Conservation (phyloP, 2,888 invertebrate species). For the Tethea ocularis region DNA sequence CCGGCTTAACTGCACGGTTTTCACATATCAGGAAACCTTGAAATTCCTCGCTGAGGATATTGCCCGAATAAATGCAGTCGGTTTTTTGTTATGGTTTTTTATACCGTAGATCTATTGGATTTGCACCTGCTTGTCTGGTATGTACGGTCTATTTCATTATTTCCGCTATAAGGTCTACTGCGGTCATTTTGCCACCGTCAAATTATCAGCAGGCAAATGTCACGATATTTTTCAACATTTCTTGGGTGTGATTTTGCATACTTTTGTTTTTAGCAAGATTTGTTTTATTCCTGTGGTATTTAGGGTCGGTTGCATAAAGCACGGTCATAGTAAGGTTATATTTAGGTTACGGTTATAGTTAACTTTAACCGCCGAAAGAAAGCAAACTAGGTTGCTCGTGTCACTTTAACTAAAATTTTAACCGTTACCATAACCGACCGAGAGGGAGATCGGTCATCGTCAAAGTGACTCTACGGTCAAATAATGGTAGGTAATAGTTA, state of each 20-base stretch:
- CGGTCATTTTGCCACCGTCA: not conserved
- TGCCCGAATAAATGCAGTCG: conserved; percentile 4
- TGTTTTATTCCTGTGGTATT: not conserved
- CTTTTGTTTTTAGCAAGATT: not conserved
- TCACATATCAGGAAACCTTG: not conserved
- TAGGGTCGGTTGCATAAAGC: no score
- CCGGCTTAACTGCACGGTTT: no score
- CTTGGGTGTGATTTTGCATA: not conserved
- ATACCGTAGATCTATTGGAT: not conserved
- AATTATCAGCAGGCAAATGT: not conserved
- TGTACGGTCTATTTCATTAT: conserved; percentile 7
- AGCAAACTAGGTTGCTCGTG: no score
- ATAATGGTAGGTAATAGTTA: no score
- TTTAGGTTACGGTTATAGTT: no score
- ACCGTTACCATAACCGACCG: no score
- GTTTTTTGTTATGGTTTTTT: not conserved
- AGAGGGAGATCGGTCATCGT: no score
- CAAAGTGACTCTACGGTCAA: no score
- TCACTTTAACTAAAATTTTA: no score
- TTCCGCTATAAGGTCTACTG: not conserved
- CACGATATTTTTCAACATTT: not conserved
- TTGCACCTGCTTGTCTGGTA: conserved; percentile 5
- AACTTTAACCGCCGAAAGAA: no score
- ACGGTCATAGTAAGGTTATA: no score
- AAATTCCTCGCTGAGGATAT: conserved; percentile 7